Evolutionary conservation across 2,113 vertebrate genomes (phyloP).

Genomic region (Eublepharis macularius): DNA sequence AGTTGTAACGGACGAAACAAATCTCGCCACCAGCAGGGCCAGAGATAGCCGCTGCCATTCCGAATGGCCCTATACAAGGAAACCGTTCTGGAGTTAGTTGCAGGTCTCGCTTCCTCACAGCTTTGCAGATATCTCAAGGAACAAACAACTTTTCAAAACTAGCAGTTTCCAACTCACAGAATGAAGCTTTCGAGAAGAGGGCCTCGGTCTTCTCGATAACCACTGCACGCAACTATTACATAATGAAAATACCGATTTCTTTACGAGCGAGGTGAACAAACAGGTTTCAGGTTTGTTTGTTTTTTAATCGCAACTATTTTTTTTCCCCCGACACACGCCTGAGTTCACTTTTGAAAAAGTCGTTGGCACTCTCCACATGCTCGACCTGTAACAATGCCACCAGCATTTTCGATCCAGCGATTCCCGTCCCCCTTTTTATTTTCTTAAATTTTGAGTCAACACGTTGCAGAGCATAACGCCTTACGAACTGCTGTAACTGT

Average conservation of each 20-base stretch:
- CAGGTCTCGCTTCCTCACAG: too few species aligned
- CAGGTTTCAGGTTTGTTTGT: too few species aligned
- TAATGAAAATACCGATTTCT: background rate
- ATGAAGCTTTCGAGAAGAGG: background rate
- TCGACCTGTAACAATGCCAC: slow-evolving; percentile 16
- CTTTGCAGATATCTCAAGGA: background rate
- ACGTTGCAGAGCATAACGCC: background rate
- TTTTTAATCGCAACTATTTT: background rate
- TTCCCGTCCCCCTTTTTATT: too few species aligned
- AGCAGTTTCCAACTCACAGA: background rate
- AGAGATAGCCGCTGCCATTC: background rate
- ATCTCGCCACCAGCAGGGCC: background rate
- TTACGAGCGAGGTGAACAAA: too few species aligned
- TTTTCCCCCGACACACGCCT: background rate
- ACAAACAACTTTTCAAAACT: background rate
- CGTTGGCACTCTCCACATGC: background rate
- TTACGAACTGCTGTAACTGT: too few species aligned
- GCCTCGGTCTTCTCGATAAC: background rate
- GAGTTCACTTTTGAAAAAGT: background rate
- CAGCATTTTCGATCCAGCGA: background rate
- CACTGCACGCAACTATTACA: background rate
- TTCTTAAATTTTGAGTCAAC: too few species aligned
- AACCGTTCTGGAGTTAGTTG: too few species aligned
- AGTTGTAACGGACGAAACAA: slow-evolving; percentile 8
- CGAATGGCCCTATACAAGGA: background rate